These are phyloP conservation scores for Meiosimyza decipiens DNA, from an alignment of 2,888 invertebrate genomes.

Conservation along the genomic window DNA sequence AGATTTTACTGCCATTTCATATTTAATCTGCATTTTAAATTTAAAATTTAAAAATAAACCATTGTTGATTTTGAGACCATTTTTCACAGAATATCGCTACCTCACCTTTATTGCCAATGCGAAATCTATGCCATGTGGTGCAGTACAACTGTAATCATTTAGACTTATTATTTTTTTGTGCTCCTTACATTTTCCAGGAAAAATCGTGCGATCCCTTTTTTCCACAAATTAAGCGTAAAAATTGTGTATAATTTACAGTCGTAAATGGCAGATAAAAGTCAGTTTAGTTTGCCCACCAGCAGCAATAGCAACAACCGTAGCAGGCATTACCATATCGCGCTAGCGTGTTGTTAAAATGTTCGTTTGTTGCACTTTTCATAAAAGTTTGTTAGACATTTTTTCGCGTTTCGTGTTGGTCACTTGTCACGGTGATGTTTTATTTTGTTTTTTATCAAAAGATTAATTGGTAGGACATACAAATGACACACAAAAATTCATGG, in stretches of 20 bases:
- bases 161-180: too few species aligned
- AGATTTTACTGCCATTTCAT: too few species aligned
- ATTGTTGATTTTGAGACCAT: too few species aligned
- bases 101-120: not conserved
- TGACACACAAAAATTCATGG: conserved; percentile 44
- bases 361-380: too few species aligned
- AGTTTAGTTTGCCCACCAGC: conserved; percentile 2
- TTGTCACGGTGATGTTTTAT: conserved; percentile 1
- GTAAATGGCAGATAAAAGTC: conserved; percentile 11
- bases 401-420: conserved; percentile 2
- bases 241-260: conserved; percentile 15
- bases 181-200: conserved; percentile 12
- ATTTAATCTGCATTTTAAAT: too few species aligned
- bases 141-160: conserved; percentile 10
- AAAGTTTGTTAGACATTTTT: not conserved
- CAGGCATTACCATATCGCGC: not conserved
- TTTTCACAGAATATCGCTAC: too few species aligned
- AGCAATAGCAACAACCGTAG: not conserved
- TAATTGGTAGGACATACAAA: conserved; percentile 23
- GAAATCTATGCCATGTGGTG: conserved; percentile 18
- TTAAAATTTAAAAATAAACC: too few species aligned
- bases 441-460: not conserved
- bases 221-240: conserved; percentile 13
- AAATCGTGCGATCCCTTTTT: conserved; percentile 16
- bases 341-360: conserved; percentile 1